phyloP scores from a whole-genome alignment of 2,113 vertebrate species.

The Eubucco bourcierii region DNA sequence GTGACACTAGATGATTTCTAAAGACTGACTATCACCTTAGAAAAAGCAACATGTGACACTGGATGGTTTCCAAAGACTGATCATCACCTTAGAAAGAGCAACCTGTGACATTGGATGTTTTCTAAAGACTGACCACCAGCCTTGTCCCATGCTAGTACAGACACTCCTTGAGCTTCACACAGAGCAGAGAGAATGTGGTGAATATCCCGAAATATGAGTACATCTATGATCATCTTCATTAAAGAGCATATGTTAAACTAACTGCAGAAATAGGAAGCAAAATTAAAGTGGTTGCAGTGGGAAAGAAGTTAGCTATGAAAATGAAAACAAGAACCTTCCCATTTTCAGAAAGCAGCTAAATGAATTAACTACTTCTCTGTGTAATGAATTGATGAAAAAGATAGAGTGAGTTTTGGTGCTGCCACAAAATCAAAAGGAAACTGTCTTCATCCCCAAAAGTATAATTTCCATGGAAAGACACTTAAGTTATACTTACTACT shows the following conservation, averaged over 20 bases:
- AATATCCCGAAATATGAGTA: not conserved
- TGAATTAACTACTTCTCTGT: not conserved
- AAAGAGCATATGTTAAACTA: not conserved
- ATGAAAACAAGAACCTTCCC: not conserved
- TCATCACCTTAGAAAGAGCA: too few relatives aligned
- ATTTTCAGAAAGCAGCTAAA: not conserved
- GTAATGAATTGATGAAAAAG: not conserved
- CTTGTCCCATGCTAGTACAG: not conserved
- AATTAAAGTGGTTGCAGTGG: not conserved
- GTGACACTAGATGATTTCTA: not conserved
- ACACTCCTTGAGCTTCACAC: not conserved
- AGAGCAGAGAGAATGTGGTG: not conserved
- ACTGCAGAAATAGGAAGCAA: not conserved
- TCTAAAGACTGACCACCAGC: too few relatives aligned
- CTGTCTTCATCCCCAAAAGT: not conserved
- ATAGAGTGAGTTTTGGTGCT: not conserved
- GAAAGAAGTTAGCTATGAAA: not conserved
- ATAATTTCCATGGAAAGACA: not conserved
- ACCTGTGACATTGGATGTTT: too few relatives aligned
- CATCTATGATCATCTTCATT: not conserved
- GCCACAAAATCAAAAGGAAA: not conserved
- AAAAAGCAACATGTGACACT: too few relatives aligned
- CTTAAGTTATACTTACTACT: not conserved
- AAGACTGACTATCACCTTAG: not conserved
- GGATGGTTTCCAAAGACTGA: too few relatives aligned